These are phyloP conservation scores for Callospermophilus lateralis DNA, from an alignment of 2,113 vertebrate genomes.

Conservation along the genomic window DNA sequence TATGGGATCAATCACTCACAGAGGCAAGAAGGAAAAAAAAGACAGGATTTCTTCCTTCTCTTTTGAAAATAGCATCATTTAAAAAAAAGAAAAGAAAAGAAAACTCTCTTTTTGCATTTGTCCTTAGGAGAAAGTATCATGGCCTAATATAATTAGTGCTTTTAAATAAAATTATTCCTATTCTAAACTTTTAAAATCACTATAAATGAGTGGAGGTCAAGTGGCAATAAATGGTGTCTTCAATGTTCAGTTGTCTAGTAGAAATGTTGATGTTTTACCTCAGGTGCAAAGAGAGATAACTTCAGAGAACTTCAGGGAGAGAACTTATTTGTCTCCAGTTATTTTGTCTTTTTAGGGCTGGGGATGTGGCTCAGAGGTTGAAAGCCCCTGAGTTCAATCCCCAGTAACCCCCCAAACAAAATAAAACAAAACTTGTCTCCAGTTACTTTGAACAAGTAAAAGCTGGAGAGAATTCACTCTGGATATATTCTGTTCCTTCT, in stretches of 20 bases:
- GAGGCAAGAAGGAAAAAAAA: neutral
- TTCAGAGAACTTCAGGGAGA: neutral
- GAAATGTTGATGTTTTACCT: constrained; percentile 21
- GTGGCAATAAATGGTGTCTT: neutral
- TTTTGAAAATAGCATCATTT: constrained; percentile 26
- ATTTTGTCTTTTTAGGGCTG: neutral
- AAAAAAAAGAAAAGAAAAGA: too few relatives aligned
- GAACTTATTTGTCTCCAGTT: neutral
- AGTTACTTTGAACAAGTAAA: neutral
- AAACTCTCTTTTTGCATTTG: neutral
- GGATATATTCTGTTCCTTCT: neutral
- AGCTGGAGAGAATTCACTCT: neutral
- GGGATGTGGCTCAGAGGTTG: too few relatives aligned
- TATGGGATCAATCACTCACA: neutral
- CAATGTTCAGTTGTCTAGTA: neutral
- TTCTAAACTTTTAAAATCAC: constrained; percentile 11
- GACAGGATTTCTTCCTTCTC: neutral
- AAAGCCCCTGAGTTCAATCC: too few relatives aligned
- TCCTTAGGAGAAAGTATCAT: neutral
- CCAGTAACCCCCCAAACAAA: too few relatives aligned
- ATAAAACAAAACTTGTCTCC: neutral
- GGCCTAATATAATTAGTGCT: neutral
- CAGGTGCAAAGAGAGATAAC: neutral
- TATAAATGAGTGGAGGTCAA: neutral
- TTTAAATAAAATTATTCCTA: constrained; percentile 4